Base-by-base conservation (phyloP, 1,140 invertebrate species). In the Micrasema longulum region DNA sequence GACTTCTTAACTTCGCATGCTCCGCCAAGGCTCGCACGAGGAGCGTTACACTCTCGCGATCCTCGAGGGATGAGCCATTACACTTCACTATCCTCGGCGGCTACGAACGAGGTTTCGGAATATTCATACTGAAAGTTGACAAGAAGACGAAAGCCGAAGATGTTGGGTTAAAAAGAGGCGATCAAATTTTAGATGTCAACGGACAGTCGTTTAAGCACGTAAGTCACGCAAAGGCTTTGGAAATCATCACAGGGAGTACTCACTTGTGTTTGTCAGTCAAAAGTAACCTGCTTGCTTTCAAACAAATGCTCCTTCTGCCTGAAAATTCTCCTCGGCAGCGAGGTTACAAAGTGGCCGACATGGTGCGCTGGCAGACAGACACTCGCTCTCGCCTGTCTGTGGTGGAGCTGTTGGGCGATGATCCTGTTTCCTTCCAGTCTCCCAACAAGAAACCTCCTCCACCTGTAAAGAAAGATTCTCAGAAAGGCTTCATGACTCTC, bases 121-220 rank as follows among this genome's bases (percentile, higher is more conserved):
- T 99, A 68, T 99, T 98, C 85, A 93, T 99, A 68, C 92, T 95
- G 10, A 95, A 97, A 85, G 92, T 98, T 16, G 96, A 98, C 77
- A 92, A 93, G 74, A 91, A 91, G 65, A 97, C 96, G 1, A 97
- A 97, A 84, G 96, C 97, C 9, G 94, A 97, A 83, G 95, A 98
- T 78, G 93, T 96, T n/a, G 97, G 98, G 0, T 84, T 99, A 14
- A 98, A 98, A 83, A 87, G 96, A 55, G 97, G 97, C 1, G 98
- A 99, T 87, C 97, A 99, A 85, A 95, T 98, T 72, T 86, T 99
- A 64, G 96, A 99, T 86, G 97, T 99, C 0, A 99, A 99, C 82
- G 96, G 97, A 16, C 94, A 98, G 78, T 97, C 92, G 77, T 98
- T 99, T 82, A 91, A 95, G 78, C 94, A 96, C 80, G 93, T 99